A percentile compares a stretch with the other conserved stretches of the same genome.
phyloP scores from a whole-genome alignment of 2,113 vertebrate species.

The Noctilio leporinus region DNA sequence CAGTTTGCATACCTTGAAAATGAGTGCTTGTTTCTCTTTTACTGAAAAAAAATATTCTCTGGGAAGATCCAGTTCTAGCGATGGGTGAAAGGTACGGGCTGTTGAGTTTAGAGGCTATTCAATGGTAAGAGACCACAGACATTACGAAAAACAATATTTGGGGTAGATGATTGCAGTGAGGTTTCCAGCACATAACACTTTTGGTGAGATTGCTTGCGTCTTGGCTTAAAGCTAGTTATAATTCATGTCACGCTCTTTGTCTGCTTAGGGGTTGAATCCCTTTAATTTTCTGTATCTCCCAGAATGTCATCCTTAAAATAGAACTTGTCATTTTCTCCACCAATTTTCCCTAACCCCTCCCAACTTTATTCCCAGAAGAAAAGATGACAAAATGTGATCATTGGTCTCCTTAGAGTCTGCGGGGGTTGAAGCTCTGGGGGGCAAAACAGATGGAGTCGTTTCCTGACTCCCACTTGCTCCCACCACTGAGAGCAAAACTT shows the following conservation, averaged over 20 bases:
- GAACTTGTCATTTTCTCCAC: constrained; percentile 25
- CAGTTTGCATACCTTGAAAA: neutral
- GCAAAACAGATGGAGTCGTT: constrained; percentile 51
- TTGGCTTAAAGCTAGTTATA: neutral
- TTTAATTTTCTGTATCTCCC: constrained; percentile 38
- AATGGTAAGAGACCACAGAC: neutral
- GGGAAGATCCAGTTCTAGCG: neutral
- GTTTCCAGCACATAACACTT: neutral
- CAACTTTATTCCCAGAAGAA: constrained; percentile 30
- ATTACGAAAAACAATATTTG: neutral
- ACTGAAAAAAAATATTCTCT: neutral
- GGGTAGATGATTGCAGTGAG: neutral
- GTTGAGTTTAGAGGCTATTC: neutral
- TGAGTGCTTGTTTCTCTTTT: neutral
- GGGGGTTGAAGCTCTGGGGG: constrained; percentile 45
- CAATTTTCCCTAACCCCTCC: neutral
- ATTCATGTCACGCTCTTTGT: neutral
- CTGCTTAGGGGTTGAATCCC: neutral
- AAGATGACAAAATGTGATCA: constrained; percentile 53
- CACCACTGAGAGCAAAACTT: neutral
- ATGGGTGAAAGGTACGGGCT: neutral
- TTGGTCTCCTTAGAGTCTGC: constrained; percentile 48
- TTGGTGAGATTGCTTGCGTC: neutral
- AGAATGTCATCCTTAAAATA: constrained; percentile 41
- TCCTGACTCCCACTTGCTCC: neutral